Base-by-base conservation (phyloP, 1,140 invertebrate species). In the Scylla paramamosain region DNA sequence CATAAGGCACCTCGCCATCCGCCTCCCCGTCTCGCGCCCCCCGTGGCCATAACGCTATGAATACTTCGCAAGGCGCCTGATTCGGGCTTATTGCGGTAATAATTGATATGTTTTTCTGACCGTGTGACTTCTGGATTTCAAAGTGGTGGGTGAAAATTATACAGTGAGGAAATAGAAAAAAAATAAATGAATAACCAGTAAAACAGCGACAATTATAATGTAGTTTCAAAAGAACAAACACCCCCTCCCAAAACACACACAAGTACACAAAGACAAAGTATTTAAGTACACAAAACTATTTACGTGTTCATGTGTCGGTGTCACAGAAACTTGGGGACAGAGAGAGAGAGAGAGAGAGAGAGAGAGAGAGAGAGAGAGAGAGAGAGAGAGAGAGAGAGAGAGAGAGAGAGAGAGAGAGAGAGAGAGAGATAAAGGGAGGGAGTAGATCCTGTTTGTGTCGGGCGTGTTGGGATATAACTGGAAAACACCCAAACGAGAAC, bases 321-420 rank as follows among this genome's bases (percentile, higher is more conserved):
- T 39, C 39, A 39, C 39, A 39, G 67, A n/a, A n/a, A n/a, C n/a
- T n/a, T n/a, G n/a, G n/a, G n/a, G n/a, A n/a, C n/a, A n/a, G n/a
- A n/a, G n/a, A n/a, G n/a, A n/a, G n/a, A n/a, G n/a, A n/a, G n/a
- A n/a, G n/a, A n/a, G n/a, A n/a, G 46, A 14, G 14, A 14, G 46
- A 48, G 6, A 48, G 46, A 48, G 46, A 48, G 46, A 48, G 46
- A 48, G 46, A 48, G 46, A 67, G 59, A 67, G 59, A 67, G 59
- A 67, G 59, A 67, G 59, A 67, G 59, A 67, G 59, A 67, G 67
- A 77, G 67, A 77, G 67, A 77, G 67, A 77, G 67, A 77, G 67
- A 77, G 67, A 77, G 67, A 77, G 67, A 77, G 67, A 77, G 67
- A 77, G 67, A 77, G 67, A 77, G 67, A 77, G 67, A 77, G 67